Evolutionary conservation across 2,113 vertebrate genomes (phyloP), one percentile per base, ranked within the genome.

Genomic region (Pachypanchax playfairii): DNA sequence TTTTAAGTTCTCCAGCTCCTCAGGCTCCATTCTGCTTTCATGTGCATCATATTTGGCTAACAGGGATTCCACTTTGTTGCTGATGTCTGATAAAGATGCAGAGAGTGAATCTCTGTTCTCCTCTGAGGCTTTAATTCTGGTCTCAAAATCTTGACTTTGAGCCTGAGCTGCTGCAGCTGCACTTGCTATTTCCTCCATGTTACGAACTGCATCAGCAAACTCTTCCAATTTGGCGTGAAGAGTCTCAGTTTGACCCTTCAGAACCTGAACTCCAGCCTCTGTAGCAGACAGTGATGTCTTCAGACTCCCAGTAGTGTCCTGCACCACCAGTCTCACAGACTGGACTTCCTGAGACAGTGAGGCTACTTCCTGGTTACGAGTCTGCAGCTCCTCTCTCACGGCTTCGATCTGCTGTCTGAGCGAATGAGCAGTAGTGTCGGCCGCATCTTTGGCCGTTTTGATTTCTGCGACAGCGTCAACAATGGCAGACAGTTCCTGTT

Each of bases 351-450:
- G 85, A 20, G 93, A 94, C 78, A 98, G 86, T 2, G 91, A 94
- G 28, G 90, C 88, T 18, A 97, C 93, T 70, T 97, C 96, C 62
- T 90, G 85, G 83, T 95, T 95, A 82, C 96, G 94, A 0, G 94
- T 95, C 69, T 97, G 94, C 28, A 98, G 93, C 70, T 96, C 95
- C 0, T 90, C 87, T 60, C 95, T 91, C 83, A 98, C 92, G 2
- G 91, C 59, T 18, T 88, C 74, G 3, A 98, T 92, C 74, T 94
- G 92, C 79, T 88, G 90, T 56, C 90, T 90, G 80, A 98, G 80
- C 4, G 92, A 86, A 25, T 90, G 81, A 0, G 91, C 71, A 9
- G 91, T 90, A 4, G 85, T 82, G 8, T 92, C 93, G 14, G 86
- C 82, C 7, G 68, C 88, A 80, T 86, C 70, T 54, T 90, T 79